Base-by-base conservation (phyloP, 2,113 vertebrate genomes). In the Osmerus mordax region DNA sequence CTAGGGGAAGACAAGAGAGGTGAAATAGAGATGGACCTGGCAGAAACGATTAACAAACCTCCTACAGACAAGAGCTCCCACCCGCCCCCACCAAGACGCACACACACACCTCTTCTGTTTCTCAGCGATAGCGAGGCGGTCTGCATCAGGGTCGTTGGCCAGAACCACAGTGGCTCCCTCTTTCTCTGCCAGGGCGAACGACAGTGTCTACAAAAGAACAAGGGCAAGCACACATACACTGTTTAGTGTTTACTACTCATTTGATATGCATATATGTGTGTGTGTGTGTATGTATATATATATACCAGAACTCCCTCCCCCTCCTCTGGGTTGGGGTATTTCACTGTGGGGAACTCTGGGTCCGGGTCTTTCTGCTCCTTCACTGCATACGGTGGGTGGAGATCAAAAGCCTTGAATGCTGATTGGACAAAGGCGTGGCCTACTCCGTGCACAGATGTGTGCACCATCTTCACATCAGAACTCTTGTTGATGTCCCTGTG, bases 301-400 rank as follows among this genome's bases (percentile, higher is more conserved):
- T 81, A 86, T 93, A 99, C 97, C 95, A 99, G 87, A 69, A 99
- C 97, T 73, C 95, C 96, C 84, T 98, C 91, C 65, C 97, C 97
- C 87, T 99, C 97, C 88, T 99, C 97, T 1, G 97, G 97, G 81
- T 99, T 99, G 0, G 97, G 97, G 81, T 97, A 98, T 81, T 94
- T 96, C 72, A 99, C 95, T 0, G 97, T 99, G 21, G 96, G 94
- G 81, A 99, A 99, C 76, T 98, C 96, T 0, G 97, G 97, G 74
- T 99, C 93, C 0, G 97, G 96, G 58, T 96, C 95, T 81, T 96
- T 97, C 90, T 99, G 97, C 71, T 98, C 93, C 6, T 92, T 88
- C 4, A 99, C 97, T 0, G 97, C 93, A n/a, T 92, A 92, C 0
- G 97, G 97, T 67, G 94, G 92, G n/a, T 28, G 88, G n/a, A 99